Evolutionary conservation across 2,113 vertebrate species (phyloP).

Genomic region (Nipponia nippon): DNA sequence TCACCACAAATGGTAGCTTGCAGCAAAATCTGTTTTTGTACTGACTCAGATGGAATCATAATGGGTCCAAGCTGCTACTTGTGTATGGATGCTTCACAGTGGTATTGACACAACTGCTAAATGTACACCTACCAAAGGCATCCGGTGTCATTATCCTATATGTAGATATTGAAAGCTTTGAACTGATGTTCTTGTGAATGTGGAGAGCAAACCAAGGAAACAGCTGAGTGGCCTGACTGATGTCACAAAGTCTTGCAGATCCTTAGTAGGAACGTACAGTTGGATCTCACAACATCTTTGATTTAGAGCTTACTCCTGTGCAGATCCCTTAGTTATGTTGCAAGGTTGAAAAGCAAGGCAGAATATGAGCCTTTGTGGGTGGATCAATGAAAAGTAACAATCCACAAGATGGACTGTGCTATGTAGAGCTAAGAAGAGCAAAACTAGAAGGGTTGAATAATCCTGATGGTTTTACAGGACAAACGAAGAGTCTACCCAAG

Average conservation of each 20-base stretch:
- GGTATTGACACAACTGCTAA: not conserved
- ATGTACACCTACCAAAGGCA: not conserved
- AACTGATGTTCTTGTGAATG: not conserved
- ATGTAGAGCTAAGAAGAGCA: not conserved
- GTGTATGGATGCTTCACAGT: not conserved
- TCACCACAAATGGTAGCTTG: not conserved
- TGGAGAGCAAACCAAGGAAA: not conserved
- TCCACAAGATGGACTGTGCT: not conserved
- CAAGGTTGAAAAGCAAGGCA: not conserved
- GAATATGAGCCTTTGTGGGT: not conserved
- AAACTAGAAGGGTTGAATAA: not conserved
- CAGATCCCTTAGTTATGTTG: not conserved
- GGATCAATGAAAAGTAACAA: not conserved
- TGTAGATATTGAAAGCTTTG: not conserved
- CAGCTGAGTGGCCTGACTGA: not conserved
- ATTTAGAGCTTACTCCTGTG: not conserved
- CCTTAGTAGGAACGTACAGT: not conserved
- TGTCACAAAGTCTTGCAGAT: not conserved
- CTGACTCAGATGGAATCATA: not conserved
- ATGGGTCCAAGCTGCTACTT: not conserved
- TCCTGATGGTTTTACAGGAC: not conserved
- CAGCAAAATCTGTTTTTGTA: not conserved
- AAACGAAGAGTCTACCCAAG: not conserved
- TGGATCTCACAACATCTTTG: not conserved
- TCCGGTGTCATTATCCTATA: accelerated